Evolutionary conservation across 23 tunicate genomes (phyloP), one percentile per base, ranked within the genome.

Genomic region (Clavelina lepadiformis): DNA sequence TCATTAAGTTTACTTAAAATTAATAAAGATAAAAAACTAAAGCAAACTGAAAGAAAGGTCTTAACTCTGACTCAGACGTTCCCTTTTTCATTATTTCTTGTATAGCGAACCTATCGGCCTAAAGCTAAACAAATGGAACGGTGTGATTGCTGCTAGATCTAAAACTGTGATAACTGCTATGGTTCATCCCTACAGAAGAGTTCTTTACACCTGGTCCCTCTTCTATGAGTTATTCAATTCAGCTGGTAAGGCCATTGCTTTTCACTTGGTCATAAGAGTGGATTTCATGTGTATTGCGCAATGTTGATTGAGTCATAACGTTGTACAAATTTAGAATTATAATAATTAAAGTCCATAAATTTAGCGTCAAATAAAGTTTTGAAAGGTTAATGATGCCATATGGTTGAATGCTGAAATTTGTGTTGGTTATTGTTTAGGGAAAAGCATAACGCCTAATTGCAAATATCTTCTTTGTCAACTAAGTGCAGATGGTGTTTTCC

Each of bases 401-500:
- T n/a, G n/a, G n/a, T n/a, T n/a, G n/a, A n/a, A n/a, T n/a, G n/a
- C n/a, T n/a, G n/a, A n/a, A n/a, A n/a, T n/a, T n/a, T n/a, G n/a
- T n/a, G n/a, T n/a, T n/a, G n/a, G 30, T 56, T 13, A 28, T 56
- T 4, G 15, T 56, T 23, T 35, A 68, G 73, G 73, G 2, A 44
- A 68, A 50, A 46, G 34, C 31, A 68, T 68, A 45, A 50, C 51
- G 11, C 21, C 55, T 26, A 56, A 67, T 35, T 47, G 44, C 38
- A 41, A 31, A 22, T 46, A 58, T 38, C 33, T 76, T 5, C 54
- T 89, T 0, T 78, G 75, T 38, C 83, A 89, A 38, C 31, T 89
- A 31, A 51, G 59, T 35, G 97, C 97, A 2, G 97, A 89, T 36
- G 97, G 88, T 3, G 97, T 89, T 51, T 89, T 71, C 46, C 97